A percentile compares a stretch with the other conserved stretches of the same genome.
phyloP scores from a whole-genome alignment of 2,797 vertebrate genomes.

The Betta splendens region DNA sequence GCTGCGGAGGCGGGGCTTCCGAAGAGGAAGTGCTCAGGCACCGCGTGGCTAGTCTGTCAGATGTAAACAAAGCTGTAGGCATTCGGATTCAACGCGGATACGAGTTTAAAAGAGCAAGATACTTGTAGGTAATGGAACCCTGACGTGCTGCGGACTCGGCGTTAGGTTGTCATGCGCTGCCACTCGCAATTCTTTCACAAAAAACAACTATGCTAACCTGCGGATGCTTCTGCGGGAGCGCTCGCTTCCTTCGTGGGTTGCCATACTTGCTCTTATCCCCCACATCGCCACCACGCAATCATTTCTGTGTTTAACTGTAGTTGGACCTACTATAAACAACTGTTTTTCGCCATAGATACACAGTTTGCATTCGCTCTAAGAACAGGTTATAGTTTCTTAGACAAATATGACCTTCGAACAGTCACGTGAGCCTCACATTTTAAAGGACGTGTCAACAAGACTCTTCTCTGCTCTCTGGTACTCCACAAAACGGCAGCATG shows the following conservation, averaged over 20 bases:
- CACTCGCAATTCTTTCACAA: background rate
- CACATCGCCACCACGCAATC: background rate
- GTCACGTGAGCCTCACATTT: constrained; percentile 60
- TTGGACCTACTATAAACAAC: fast-evolving
- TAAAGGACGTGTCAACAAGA: background rate
- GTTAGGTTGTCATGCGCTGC: background rate
- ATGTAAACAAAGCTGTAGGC: constrained; percentile 82
- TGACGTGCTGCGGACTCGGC: fast-evolving
- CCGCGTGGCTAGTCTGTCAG: constrained; percentile 78
- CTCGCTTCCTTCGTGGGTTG: constrained; percentile 26
- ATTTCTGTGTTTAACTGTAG: background rate
- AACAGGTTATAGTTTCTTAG: background rate
- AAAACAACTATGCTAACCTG: constrained; percentile 27
- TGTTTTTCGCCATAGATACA: no score
- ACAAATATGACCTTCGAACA: constrained; percentile 66
- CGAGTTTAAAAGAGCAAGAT: background rate
- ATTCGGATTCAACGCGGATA: constrained; percentile 11
- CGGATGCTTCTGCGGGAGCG: constrained; percentile 18
- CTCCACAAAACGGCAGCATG: constrained; percentile 60
- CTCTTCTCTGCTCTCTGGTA: background rate
- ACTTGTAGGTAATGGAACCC: fast-evolving
- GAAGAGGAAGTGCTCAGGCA: constrained; percentile 65
- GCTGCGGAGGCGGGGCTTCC: constrained; percentile 56
- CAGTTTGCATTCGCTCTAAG: background rate
- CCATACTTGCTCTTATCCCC: constrained; percentile 11